Conservation (phyloP, 2,888 invertebrate species). For the Megalurothrips usitatus region DNA sequence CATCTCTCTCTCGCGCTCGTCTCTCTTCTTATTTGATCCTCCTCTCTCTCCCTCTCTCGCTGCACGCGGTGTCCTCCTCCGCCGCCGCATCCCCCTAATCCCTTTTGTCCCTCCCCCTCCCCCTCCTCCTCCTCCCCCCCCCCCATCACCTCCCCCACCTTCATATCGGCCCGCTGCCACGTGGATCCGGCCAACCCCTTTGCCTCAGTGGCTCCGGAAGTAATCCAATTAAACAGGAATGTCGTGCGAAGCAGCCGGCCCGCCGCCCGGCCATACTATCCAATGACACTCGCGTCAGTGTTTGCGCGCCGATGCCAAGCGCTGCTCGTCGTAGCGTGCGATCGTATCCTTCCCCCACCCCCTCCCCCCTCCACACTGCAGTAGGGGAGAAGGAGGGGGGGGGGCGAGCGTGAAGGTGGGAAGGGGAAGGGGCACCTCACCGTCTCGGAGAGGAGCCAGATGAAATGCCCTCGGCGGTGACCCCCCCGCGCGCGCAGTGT, state of each 20-base stretch:
- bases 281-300: constrained; percentile 2
- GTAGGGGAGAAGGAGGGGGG: too few relatives aligned
- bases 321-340: neutral
- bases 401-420: too few relatives aligned
- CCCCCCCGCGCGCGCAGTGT: too few relatives aligned
- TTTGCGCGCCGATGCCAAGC: neutral
- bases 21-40: neutral
- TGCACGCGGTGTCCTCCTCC: neutral
- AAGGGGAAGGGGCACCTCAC: too few relatives aligned
- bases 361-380: neutral
- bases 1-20: too few relatives aligned
- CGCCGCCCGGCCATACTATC: neutral
- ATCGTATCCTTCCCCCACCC: neutral
- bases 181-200: neutral
- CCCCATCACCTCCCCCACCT: neutral
- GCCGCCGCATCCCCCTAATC: neutral
- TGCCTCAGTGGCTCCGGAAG: neutral
- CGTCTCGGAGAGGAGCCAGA: neutral
- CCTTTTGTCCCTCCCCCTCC: neutral
- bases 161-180: neutral
- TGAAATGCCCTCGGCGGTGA: too few relatives aligned
- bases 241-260: neutral
- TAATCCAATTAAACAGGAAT: constrained; percentile 14
- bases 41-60: neutral
- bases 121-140: neutral